Evolutionary conservation across 1,140 invertebrate genomes (phyloP).

Genomic region (Metopolophium dirhodum): DNA sequence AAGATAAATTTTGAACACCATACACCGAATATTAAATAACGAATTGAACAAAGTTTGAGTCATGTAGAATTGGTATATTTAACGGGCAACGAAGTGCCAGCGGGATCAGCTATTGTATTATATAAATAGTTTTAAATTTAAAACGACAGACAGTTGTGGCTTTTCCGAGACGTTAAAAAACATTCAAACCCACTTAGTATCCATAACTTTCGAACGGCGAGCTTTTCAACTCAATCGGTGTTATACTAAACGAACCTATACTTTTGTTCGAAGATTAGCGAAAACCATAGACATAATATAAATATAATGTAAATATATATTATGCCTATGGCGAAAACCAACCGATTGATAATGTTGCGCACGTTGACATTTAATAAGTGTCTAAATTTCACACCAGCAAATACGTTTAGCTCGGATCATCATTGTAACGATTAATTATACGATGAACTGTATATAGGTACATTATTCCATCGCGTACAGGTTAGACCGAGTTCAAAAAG

Average conservation of each 20-base stretch:
- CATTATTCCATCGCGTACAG: neutral
- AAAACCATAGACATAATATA: neutral
- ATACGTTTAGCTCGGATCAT: neutral
- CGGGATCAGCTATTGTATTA: too few species aligned
- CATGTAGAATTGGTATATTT: too few species aligned
- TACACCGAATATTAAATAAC: too few species aligned
- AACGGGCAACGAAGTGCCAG: too few species aligned
- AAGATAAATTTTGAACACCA: too few species aligned
- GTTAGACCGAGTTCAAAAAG: neutral
- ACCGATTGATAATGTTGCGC: neutral
- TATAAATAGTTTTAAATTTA: neutral
- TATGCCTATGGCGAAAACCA: neutral
- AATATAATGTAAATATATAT: too few species aligned
- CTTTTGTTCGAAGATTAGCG: neutral
- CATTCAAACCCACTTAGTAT: neutral
- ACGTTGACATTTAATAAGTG: neutral
- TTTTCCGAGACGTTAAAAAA: neutral
- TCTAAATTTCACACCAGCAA: neutral
- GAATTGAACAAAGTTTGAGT: too few species aligned
- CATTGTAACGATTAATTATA: neutral
- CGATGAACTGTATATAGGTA: neutral
- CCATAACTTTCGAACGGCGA: neutral
- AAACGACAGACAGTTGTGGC: neutral
- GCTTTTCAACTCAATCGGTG: too few species aligned
- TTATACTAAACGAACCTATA: too few species aligned